Percentiles rank a stretch among this genome's conserved stretches.
phyloP scores from a whole-genome alignment of 2,113 vertebrate genomes.

The Lates calcarifer region DNA sequence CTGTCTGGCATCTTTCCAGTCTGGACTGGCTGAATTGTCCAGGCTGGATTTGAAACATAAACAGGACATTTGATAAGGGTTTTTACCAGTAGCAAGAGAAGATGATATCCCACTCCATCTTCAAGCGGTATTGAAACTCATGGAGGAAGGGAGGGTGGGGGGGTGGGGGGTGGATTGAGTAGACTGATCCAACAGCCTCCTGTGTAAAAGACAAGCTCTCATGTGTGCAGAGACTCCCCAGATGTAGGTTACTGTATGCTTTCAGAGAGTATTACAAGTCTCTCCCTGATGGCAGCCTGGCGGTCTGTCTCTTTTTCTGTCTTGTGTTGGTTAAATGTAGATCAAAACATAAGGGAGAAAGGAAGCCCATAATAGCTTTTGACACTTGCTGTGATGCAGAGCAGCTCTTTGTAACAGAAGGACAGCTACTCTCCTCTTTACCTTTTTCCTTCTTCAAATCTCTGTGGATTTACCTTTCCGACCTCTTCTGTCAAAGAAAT shows the following conservation, averaged over 20 bases:
- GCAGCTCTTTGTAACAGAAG: conserved; percentile 43
- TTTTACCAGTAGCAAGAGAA: conserved; percentile 14
- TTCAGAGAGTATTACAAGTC: conserved; percentile 70
- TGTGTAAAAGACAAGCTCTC: conserved; percentile 30
- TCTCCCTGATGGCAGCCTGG: conserved; percentile 52
- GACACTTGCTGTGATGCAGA: conserved; percentile 66
- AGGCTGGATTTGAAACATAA: conserved; percentile 10
- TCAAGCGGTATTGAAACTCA: conserved; percentile 43
- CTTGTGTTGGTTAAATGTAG: conserved; percentile 69
- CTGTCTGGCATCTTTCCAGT: not conserved
- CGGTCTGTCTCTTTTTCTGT: conserved; percentile 53
- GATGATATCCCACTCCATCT: conserved; percentile 19
- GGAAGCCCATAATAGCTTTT: conserved; percentile 65
- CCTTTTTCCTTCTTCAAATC: conserved; percentile 45
- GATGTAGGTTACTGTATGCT: conserved; percentile 70
- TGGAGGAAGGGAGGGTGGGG: too few relatives aligned
- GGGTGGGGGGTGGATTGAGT: conserved; percentile 13
- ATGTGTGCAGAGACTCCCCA: conserved; percentile 56
- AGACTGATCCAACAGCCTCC: conserved; percentile 43
- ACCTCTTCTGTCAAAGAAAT: conserved; percentile 49
- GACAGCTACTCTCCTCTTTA: conserved; percentile 41
- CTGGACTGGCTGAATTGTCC: not conserved
- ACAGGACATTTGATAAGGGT: conserved; percentile 5
- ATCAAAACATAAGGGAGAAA: conserved; percentile 73
- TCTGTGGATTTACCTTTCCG: conserved; percentile 48